Evolutionary conservation across 1,140 invertebrate genomes (phyloP), one percentile per base, ranked within the genome.

Genomic region (Mycetomoellerius zeteki): DNA sequence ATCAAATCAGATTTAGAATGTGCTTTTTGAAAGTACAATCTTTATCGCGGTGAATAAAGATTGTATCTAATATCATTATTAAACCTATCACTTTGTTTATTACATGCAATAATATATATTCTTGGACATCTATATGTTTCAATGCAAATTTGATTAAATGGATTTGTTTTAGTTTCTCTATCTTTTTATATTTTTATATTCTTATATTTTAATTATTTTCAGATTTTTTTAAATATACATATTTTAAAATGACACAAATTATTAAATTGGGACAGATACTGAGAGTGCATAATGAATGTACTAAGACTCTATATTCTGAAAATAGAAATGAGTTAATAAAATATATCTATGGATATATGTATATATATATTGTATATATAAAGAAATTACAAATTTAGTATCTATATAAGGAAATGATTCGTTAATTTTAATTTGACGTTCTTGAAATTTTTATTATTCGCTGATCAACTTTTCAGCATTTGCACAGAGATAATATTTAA

Each of bases 61-160:
- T 27, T 24, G 7, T 47, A n/a, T 7, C 0, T 43, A 37, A 76
- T 43, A 21, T 58, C 3, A 58, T 75, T 58, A 60, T 76, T 58
- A 43, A 76, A 30, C 1, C 8, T 60, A n/a, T 30, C 3, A 37
- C 5, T 56, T 37, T 5, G 4, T n/a, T 37, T 24, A 58, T 19
- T 56, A 37, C 3, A 52, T 37, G n/a, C 14, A 52, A 58, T 58
- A 6, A 58, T 37, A 27, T 2, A n/a, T 43, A 43, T 43, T 43
- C 14, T 16, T 37, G 3, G 14, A 75, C 0, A 30, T 75, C 1
- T 21, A 21, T 6, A 14, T 12, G 19, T 33, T 56, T 14, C 37
- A 75, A 37, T 72, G 7, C 8, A 27, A 52, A 16, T 54, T 72
- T 72, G 43, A 30, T 75, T 21, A 73, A 73, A 54, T 52, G 2